Conservation (phyloP, 2,797 vertebrate species). For the Brachyalestes nurse region DNA sequence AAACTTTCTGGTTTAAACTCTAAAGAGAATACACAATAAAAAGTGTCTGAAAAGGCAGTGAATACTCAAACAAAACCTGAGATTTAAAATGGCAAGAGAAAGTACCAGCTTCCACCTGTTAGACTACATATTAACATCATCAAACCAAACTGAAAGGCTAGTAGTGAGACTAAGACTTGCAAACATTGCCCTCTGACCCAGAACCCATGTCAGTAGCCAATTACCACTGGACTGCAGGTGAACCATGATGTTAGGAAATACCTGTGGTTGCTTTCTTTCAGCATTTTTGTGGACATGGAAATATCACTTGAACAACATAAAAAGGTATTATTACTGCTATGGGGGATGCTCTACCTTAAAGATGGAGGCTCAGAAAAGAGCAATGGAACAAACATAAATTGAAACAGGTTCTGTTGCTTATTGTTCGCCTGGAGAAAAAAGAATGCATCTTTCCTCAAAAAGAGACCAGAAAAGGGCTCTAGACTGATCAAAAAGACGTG, state of each 20-base stretch:
- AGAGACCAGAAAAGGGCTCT: slow-evolving; percentile 23
- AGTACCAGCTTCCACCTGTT: neutral
- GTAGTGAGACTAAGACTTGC: slow-evolving; percentile 6
- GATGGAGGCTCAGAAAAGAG: slow-evolving; percentile 12
- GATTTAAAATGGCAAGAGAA: neutral
- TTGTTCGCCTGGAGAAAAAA: neutral
- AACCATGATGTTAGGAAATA: slow-evolving; percentile 41
- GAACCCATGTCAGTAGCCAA: slow-evolving; percentile 36
- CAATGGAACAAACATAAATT: neutral
- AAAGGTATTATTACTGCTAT: slow-evolving; percentile 38
- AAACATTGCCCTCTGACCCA: slow-evolving; percentile 33
- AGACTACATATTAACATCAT: slow-evolving; percentile 31
- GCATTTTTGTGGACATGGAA: neutral
- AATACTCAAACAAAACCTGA: neutral
- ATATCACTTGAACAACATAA: neutral
- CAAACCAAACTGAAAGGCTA: slow-evolving; percentile 1
- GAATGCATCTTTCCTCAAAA: slow-evolving; percentile 1
- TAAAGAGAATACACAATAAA: neutral
- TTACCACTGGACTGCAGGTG: slow-evolving; percentile 37
- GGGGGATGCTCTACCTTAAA: slow-evolving; percentile 40
- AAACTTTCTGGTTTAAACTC: no score
- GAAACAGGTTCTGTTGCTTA: slow-evolving; percentile 24
- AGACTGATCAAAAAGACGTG: slow-evolving; percentile 72
- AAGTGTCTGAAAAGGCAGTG: neutral
- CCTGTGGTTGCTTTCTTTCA: neutral